Percentiles rank a stretch among this genome's conserved stretches.
phyloP scores from a whole-genome alignment of 2,888 invertebrate genomes.

The Tetragnatha montana region DNA sequence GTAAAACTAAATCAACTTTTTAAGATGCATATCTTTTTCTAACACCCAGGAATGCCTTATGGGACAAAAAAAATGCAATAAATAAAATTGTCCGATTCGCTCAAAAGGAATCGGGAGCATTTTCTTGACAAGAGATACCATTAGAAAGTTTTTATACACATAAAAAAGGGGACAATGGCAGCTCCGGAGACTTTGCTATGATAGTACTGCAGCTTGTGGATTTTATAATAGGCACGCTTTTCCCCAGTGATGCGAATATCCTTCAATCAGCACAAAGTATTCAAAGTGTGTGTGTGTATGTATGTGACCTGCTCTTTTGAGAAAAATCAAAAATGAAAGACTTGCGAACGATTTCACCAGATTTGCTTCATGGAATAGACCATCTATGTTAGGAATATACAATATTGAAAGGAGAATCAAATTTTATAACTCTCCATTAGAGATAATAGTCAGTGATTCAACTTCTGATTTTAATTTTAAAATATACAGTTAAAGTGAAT shows the following conservation, averaged over 20 bases:
- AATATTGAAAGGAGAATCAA: too few relatives aligned
- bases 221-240: slow-evolving; percentile 26
- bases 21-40: too few relatives aligned
- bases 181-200: background rate
- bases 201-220: slow-evolving; percentile 14
- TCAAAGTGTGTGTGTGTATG: slow-evolving; percentile 10
- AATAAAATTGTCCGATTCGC: too few relatives aligned
- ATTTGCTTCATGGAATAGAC: too few relatives aligned
- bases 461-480: too few relatives aligned
- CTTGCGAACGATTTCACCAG: too few relatives aligned
- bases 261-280: slow-evolving; percentile 25
- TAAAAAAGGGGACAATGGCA: background rate
- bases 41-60: too few relatives aligned
- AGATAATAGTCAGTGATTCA: too few relatives aligned
- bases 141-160: background rate
- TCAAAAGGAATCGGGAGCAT: background rate
- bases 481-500: too few relatives aligned
- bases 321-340: background rate
- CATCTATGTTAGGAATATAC: too few relatives aligned
- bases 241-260: background rate
- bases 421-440: background rate
- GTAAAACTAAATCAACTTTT: too few relatives aligned
- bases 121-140: background rate
- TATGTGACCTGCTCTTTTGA: slow-evolving; percentile 7
- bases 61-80: too few relatives aligned